These are phyloP conservation scores for Eupithecia inturbata DNA, from an alignment of 2,888 invertebrate genomes.

Conservation along the genomic window DNA sequence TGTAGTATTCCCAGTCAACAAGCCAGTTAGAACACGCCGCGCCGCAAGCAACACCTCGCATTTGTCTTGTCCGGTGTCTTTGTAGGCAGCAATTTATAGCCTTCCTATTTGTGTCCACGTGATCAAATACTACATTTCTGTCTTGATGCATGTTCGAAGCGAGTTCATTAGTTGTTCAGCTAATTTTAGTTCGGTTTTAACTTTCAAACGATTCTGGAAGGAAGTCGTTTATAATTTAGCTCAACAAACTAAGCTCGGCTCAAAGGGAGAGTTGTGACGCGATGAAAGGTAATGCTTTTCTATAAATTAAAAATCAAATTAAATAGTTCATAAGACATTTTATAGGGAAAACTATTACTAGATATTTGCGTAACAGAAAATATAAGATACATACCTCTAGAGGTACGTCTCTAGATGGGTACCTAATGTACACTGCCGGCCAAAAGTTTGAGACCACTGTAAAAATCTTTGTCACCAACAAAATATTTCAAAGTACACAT, in stretches of 20 bases:
- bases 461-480: too few relatives aligned
- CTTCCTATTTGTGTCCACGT: slow-evolving; percentile 61
- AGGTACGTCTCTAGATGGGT: too few relatives aligned
- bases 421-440: too few relatives aligned
- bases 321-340: neutral
- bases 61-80: slow-evolving; percentile 71
- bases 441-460: too few relatives aligned
- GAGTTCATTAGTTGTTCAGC: slow-evolving; percentile 69
- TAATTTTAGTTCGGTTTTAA: slow-evolving; percentile 62
- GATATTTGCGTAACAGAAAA: neutral
- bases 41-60: slow-evolving; percentile 59
- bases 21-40: slow-evolving; percentile 52
- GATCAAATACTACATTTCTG: slow-evolving; percentile 61
- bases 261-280: slow-evolving; percentile 33
- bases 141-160: slow-evolving; percentile 62
- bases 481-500: too few relatives aligned
- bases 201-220: slow-evolving; percentile 59
- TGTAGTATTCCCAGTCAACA: slow-evolving; percentile 59
- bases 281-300: slow-evolving; percentile 28
- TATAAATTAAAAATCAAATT: slow-evolving; percentile 12
- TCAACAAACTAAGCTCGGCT: slow-evolving; percentile 42
- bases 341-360: neutral
- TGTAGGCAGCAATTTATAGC: slow-evolving; percentile 66
- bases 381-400: too few relatives aligned
- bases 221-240: slow-evolving; percentile 61